Base-by-base conservation (phyloP, 2,797 vertebrate species). In the Sebastes minor region DNA sequence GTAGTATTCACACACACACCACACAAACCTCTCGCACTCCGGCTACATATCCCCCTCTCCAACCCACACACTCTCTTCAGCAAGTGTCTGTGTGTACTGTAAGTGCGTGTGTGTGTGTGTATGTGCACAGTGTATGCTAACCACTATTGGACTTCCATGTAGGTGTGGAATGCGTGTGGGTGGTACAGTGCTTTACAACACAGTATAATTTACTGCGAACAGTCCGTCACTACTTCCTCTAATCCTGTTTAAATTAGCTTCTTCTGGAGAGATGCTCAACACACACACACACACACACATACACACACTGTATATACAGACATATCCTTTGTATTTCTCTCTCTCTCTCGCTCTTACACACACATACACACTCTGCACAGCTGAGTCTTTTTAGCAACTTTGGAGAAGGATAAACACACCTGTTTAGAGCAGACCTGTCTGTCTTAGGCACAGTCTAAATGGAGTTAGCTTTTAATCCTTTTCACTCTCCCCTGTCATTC, bases 221-320 rank as follows among this genome's bases (percentile, higher is more conserved):
- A 71, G 76, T 83, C 81, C 79, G 86, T 90, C 82, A 73, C 68
- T 82, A 30, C 82, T 86, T 85, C 75, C 77, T 88, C 82, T 90
- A 88, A 93, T 93, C 84, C 67, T 66, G 80, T 89, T 92, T 91
- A 90, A 89, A 88, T 90, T 81, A 90, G 79, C 67, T 66, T 73
- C 73, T 87, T 80, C 33, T 81, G 57, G 38, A 74, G 68, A 80
- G 67, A 80, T 76, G 46, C 68, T 78, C 74, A 63, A 62, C 11
- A 28, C 71, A 32, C 63, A 38, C 28, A 38, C 42, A 35, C 42
- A 38, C 20, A 35, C 33, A 35, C 68, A 32, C 55, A 38, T 22
- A 35, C 42, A 35, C 25, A 28, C 55, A 71, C 56, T 46, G 42
- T 11, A 20, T 28, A 55, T 52, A 69, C 42, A 83, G 14, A 67